These are phyloP conservation scores for Bothrops jararaca DNA, from an alignment of 2,113 vertebrate species.

Conservation along the genomic window DNA sequence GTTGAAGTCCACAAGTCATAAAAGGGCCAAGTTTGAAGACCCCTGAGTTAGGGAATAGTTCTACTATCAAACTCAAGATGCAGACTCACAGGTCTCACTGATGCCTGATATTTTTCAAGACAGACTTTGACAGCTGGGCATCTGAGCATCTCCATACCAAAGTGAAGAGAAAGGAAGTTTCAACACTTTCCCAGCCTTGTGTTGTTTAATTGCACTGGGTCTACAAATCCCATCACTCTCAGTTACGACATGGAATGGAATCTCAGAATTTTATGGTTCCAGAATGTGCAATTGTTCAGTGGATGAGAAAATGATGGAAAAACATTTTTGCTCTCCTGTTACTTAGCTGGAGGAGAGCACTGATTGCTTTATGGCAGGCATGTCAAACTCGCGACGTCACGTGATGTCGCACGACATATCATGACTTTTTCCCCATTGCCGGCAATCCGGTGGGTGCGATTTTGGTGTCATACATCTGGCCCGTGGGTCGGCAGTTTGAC, in stretches of 20 bases:
- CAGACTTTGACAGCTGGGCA: neutral
- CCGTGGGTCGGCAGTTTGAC: too few relatives aligned
- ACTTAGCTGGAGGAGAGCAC: neutral
- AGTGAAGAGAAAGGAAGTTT: neutral
- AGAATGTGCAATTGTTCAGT: neutral
- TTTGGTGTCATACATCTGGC: too few relatives aligned
- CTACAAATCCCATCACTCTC: neutral
- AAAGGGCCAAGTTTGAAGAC: too few relatives aligned
- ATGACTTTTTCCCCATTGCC: too few relatives aligned
- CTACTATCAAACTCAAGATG: neutral
- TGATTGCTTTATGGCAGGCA: neutral
- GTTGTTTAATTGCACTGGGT: neutral
- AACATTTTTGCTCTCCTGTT: neutral
- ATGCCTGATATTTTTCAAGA: neutral
- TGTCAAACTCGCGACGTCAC: too few relatives aligned
- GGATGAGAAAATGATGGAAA: neutral
- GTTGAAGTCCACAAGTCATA: too few relatives aligned
- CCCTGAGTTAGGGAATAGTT: neutral
- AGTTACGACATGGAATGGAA: neutral
- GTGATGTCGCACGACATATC: too few relatives aligned
- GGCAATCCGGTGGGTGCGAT: too few relatives aligned
- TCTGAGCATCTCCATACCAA: neutral
- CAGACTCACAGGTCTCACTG: neutral
- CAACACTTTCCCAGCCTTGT: neutral
- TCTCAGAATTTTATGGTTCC: neutral